Evolutionary conservation across 2,888 invertebrate species (phyloP), one percentile per base, ranked within the genome.

Genomic region (Eupithecia abbreviata): DNA sequence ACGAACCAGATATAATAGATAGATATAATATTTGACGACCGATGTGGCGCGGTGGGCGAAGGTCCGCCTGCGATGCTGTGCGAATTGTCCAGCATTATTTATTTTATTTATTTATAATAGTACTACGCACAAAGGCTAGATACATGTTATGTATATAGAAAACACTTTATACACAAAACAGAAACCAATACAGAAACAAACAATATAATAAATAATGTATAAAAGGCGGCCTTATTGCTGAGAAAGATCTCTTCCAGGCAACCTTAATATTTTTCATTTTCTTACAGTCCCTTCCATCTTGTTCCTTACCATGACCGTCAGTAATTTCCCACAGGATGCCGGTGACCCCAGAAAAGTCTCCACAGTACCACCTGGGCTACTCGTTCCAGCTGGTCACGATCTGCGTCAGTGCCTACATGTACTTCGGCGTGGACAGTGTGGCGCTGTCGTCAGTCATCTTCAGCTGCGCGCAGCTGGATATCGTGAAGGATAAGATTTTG

Each of bases 351-450:
- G 88, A 90, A 13, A 82, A 75, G 6, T 88, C 89, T 0, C 88
- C 90, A 0, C 90, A 93, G 15, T 95, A 93, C 85, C 87, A 90
- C 78, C 71, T 94, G 3, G 93, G 93, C 0, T 95, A 90, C 78
- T 81, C 83, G 0, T 93, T 91, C 81, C 94, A 95, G 80, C 76
- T 92, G 72, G 49, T 90, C 2, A 92, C 93, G 0, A 91, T 94
- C 45, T 90, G 90, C 78, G 89, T 91, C 83, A 94, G 94, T 71
- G 94, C 94, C 0, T 91, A 90, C 82, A 92, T 95, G 89, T 94
- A 94, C 81, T 92, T 93, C 76, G 94, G 93, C 0, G 93, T 94
- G 65, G 95, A 95, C 80, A 94, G 94, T 80, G 90, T 94, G 2
- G 88, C 91, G 0, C 86, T 94, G 2, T 93, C 93, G 15, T 90